A percentile compares a stretch with the other conserved stretches of the same genome.
Evolutionary conservation across 2,888 invertebrate species (phyloP).

Genomic region (Danaus chrysippus): DNA sequence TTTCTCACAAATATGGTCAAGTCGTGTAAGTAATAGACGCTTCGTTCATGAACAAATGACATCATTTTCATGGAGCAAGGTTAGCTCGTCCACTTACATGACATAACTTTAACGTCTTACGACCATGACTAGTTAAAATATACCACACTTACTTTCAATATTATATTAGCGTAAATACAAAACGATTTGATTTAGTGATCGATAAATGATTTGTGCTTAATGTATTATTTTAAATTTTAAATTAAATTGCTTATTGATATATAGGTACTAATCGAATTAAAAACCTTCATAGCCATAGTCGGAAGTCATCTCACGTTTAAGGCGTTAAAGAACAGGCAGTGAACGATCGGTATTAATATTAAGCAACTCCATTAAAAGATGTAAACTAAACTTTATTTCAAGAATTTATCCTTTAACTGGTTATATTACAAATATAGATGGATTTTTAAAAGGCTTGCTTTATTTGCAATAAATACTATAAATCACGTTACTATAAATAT

Average conservation of each 20-base stretch:
- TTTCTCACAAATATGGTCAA: background rate
- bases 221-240: background rate
- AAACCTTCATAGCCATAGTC: no score
- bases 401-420: no score
- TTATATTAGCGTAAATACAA: background rate
- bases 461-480: no score
- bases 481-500: no score
- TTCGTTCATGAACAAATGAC: conserved; percentile 37
- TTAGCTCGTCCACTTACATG: conserved; percentile 33
- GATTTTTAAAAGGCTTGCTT: no score
- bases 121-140: conserved; percentile 8
- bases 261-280: background rate
- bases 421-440: no score
- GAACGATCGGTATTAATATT: no score
- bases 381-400: no score
- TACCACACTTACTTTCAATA: background rate
- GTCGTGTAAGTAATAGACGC: conserved; percentile 1
- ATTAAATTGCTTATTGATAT: conserved; percentile 5
- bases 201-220: no score
- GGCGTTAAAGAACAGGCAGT: no score
- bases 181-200: background rate
- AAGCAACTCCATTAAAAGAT: no score
- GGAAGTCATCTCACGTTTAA: no score
- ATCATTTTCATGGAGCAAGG: conserved; percentile 51
- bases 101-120: conserved; percentile 26